Base-by-base conservation (phyloP, 1,140 invertebrate species). In the Andrena cerasifolii region DNA sequence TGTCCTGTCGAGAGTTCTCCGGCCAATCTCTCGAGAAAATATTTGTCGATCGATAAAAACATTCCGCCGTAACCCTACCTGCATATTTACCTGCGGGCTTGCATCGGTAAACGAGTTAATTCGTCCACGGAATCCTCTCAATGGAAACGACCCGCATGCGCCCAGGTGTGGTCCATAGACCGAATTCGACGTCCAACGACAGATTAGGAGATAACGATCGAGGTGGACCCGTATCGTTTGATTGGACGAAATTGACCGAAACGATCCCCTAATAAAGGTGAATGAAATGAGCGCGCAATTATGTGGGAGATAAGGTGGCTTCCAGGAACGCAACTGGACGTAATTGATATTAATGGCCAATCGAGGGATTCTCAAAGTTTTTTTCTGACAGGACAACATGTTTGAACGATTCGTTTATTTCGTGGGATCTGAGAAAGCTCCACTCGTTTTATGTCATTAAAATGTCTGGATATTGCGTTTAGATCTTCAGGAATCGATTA, bases 151-250 rank as follows among this genome's bases (percentile, higher is more conserved):
- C 89, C 89, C 89, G 90, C 88, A 91, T 91, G 68, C 28, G 40
- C 45, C 84, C 89, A 90, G 89, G 86, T 90, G 86, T 85, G 77
- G 81, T 86, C 78, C 63, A 62, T 28, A 26, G 43, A 67, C 53
- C 74, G 33, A 74, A 77, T 73, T 84, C 75, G 43, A 65, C 45
- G 40, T 36, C 45, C 62, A 47, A 74, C 78, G 33, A 78, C 74
- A 79, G 80, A 68, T 82, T 79, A 54, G 59, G 62, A 76, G 59
- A 84, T 86, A 82, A 87, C 56, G 63, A 83, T 80, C 74, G 68
- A 83, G 59, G 62, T 77, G 54, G 45, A 82, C 89, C 89, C 89
- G 84, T 89, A 90, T 90, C 71, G 59, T 86, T 88, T 86, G 72
- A 88, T 89, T 87, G 75, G 70, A 80, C 77, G 51, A 85, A 89